These are phyloP conservation scores for Caenorhabditis plicata DNA, from an alignment of 2,888 invertebrate species.

Conservation along the genomic window DNA sequence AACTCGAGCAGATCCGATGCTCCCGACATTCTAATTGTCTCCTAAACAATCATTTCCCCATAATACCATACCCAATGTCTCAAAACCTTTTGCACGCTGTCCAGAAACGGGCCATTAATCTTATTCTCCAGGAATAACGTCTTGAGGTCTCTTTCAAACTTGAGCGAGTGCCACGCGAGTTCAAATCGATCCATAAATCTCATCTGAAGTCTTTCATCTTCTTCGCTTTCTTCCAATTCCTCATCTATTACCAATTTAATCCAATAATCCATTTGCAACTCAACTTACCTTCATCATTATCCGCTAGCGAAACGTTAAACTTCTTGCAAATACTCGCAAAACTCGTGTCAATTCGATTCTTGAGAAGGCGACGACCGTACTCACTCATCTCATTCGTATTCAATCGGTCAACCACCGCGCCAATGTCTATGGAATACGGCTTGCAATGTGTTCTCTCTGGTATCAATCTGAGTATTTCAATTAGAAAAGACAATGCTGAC, in stretches of 20 bases:
- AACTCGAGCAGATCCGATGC: slow-evolving; percentile 27
- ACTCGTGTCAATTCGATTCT: slow-evolving; percentile 28
- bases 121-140: slow-evolving; percentile 42
- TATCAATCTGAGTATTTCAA: too few relatives aligned
- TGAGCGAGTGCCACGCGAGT: slow-evolving; percentile 35
- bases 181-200: slow-evolving; percentile 41
- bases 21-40: slow-evolving; percentile 14
- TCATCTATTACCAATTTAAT: too few relatives aligned
- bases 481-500: too few relatives aligned
- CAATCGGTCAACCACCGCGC: slow-evolving; percentile 30
- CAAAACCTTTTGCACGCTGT: slow-evolving; percentile 20
- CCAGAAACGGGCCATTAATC: slow-evolving; percentile 33
- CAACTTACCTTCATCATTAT: too few relatives aligned
- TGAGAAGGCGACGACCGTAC: slow-evolving; percentile 32
- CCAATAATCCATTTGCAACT: too few relatives aligned
- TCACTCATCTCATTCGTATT: slow-evolving; percentile 38
- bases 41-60: too few relatives aligned
- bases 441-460: slow-evolving; percentile 35
- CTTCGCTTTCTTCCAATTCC: too few relatives aligned
- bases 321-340: slow-evolving; percentile 34
- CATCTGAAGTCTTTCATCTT: slow-evolving; percentile 16
- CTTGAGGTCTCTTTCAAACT: slow-evolving; percentile 44
- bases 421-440: slow-evolving; percentile 37
- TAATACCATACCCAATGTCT: too few relatives aligned
- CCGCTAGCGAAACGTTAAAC: slow-evolving; percentile 27